Conservation (phyloP, 2,888 invertebrate genomes). For the Dolomedes plantarius region DNA sequence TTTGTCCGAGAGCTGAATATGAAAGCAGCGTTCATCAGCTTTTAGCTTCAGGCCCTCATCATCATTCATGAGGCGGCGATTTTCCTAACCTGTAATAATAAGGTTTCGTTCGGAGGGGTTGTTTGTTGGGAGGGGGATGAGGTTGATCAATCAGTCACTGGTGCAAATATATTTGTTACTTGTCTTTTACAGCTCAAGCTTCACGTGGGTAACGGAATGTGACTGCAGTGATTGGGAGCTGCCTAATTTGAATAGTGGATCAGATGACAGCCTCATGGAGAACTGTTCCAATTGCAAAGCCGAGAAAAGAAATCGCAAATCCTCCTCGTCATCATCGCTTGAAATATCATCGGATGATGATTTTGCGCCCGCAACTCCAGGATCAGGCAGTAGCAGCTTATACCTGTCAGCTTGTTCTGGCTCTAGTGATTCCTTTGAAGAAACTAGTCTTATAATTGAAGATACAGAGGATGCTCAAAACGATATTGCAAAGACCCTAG, state of each 20-base stretch:
- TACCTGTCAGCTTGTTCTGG: conserved; percentile 67
- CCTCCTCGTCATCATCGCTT: conserved; percentile 35
- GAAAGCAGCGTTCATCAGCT: too few relatives aligned
- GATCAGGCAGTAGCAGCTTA: conserved; percentile 47
- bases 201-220: conserved; percentile 70
- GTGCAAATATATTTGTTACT: neutral
- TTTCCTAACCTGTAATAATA: too few relatives aligned
- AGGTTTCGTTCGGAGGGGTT: too few relatives aligned
- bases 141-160: too few relatives aligned
- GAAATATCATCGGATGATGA: conserved; percentile 27
- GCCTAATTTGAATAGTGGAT: conserved; percentile 19
- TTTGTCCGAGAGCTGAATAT: too few relatives aligned
- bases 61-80: too few relatives aligned
- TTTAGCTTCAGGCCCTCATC: too few relatives aligned
- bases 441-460: neutral
- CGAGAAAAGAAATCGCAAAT: neutral
- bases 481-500: neutral
- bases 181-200: conserved; percentile 61
- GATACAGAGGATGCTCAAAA: neutral
- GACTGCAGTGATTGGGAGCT: conserved; percentile 69
- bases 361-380: conserved; percentile 12
- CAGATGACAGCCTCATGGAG: conserved; percentile 40
- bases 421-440: conserved; percentile 57
- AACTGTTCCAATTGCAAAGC: conserved; percentile 41
- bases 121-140: too few relatives aligned